Percentiles rank a stretch among this genome's conserved stretches.
Conservation (phyloP, 2,797 vertebrate species). For the Xerus rutilus region DNA sequence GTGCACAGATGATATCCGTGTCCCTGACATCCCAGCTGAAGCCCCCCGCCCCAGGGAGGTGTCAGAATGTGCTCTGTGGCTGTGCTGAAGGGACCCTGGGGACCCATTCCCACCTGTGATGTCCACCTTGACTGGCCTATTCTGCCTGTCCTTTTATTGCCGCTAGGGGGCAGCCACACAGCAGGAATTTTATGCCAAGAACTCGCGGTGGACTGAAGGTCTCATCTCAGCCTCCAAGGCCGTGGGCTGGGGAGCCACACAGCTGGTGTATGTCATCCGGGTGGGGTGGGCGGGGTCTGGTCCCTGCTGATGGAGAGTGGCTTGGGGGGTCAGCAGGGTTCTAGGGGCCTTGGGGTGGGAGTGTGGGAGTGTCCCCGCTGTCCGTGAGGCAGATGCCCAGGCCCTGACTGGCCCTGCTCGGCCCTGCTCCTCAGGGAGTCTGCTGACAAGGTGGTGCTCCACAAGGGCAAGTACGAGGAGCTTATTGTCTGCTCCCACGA, state of each 20-base stretch:
- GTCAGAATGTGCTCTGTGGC: not conserved
- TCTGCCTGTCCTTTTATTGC: not conserved
- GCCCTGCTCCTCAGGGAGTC: slow-evolving; percentile 90
- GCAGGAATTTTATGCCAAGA: slow-evolving; percentile 98
- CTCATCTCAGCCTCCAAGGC: slow-evolving; percentile 99
- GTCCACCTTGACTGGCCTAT: not conserved
- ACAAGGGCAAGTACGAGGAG: slow-evolving; percentile 97
- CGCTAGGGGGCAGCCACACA: slow-evolving; percentile 95
- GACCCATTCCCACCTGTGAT: not conserved
- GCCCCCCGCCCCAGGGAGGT: not conserved
- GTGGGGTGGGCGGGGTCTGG: not conserved
- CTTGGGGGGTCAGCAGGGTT: not conserved
- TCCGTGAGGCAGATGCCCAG: fast-evolving
- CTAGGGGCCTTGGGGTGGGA: not conserved
- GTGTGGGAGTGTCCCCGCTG: fast-evolving
- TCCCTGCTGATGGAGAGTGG: not conserved
- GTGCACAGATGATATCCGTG: not conserved
- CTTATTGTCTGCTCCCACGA: slow-evolving; percentile 98
- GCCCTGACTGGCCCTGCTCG: not conserved
- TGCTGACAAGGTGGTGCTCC: slow-evolving; percentile 97
- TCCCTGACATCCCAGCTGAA: not conserved
- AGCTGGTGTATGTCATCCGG: slow-evolving; percentile 95
- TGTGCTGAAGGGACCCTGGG: not conserved
- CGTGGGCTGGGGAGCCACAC: slow-evolving; percentile 98
- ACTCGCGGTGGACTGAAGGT: slow-evolving; percentile 99